phyloP scores from a whole-genome alignment of 2,797 vertebrate species.

The Zenarchopterus dispar region DNA sequence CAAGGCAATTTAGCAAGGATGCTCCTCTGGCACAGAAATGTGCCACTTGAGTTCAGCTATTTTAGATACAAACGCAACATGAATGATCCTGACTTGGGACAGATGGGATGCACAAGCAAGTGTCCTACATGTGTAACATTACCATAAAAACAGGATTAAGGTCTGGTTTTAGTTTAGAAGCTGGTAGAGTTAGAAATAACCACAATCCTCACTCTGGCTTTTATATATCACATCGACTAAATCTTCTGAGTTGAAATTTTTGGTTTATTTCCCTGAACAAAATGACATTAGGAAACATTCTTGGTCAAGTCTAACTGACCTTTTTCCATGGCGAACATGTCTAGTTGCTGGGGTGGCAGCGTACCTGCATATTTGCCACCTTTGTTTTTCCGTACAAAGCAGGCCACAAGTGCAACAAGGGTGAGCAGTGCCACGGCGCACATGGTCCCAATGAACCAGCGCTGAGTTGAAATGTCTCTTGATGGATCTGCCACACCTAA shows the following conservation, averaged over 20 bases:
- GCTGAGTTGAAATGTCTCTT: slow-evolving; percentile 80
- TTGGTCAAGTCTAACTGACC: slow-evolving; percentile 67
- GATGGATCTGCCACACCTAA: slow-evolving; percentile 78
- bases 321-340: slow-evolving; percentile 71
- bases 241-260: slow-evolving; percentile 19
- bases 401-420: slow-evolving; percentile 85
- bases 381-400: slow-evolving; percentile 91
- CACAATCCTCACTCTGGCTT: background rate
- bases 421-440: slow-evolving; percentile 89
- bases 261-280: slow-evolving; percentile 35
- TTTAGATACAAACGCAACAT: slow-evolving; percentile 8
- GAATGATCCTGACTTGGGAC: slow-evolving; percentile 8
- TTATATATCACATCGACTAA: background rate
- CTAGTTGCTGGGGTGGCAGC: slow-evolving; percentile 58
- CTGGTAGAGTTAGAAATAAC: too few relatives aligned
- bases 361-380: slow-evolving; percentile 98
- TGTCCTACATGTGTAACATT: slow-evolving; percentile 4
- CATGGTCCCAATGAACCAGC: slow-evolving; percentile 94
- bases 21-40: too few relatives aligned
- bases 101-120: slow-evolving; percentile 24
- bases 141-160: background rate
- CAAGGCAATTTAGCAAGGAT: too few relatives aligned
- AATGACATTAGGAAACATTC: slow-evolving; percentile 22
- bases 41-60: too few relatives aligned
- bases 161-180: slow-evolving; percentile 9